These are phyloP conservation scores for Cepaea nemoralis DNA, from an alignment of 1,140 invertebrate genomes.

Conservation along the genomic window DNA sequence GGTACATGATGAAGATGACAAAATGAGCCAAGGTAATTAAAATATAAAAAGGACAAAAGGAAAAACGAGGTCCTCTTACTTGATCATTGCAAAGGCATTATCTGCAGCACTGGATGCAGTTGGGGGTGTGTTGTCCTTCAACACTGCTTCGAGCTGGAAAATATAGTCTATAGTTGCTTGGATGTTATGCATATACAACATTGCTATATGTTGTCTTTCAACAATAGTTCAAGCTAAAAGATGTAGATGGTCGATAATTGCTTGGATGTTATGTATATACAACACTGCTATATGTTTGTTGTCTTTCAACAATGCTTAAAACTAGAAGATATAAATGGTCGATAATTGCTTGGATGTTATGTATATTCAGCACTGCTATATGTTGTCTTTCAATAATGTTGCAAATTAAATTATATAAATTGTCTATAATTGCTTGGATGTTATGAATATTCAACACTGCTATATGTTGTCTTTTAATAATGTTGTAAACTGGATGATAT, in stretches of 20 bases:
- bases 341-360: no score
- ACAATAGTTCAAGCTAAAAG: background rate
- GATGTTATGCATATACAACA: background rate
- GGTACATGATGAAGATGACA: no score
- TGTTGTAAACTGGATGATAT: no score
- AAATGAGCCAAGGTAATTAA: no score
- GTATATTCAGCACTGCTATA: no score
- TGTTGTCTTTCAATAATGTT: no score
- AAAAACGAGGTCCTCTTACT: constrained; percentile 47
- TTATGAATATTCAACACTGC: no score
- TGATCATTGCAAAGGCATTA: constrained; percentile 60
- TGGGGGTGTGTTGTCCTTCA: constrained; percentile 60
- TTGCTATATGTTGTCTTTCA: background rate
- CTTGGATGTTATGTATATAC: background rate
- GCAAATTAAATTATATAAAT: no score
- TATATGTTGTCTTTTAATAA: no score
- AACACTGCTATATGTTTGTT: background rate
- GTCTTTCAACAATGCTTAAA: background rate
- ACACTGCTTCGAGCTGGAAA: constrained; percentile 54
- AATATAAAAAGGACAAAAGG: no score
- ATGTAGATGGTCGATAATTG: background rate
- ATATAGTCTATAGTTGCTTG: background rate
- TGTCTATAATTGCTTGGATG: no score
- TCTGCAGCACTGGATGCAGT: constrained; percentile 62
- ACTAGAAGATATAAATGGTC: background rate